Evolutionary conservation across 2,797 vertebrate species (phyloP).

Genomic region (Galaxias olidus): DNA sequence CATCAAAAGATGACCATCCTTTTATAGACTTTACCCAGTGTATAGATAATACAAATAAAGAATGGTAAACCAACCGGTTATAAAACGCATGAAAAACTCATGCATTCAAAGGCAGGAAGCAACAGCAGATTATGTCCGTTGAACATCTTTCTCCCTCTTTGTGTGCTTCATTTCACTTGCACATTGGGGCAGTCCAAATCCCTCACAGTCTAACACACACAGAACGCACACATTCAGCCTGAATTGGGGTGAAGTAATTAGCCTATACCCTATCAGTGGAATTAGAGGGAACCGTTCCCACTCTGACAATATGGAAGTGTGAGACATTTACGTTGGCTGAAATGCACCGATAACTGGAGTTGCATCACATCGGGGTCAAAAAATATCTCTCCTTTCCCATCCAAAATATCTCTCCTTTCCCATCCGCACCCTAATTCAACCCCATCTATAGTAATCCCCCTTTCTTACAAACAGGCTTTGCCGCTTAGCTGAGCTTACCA

Average conservation of each 20-base stretch:
- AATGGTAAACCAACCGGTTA: too few species aligned
- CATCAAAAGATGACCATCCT: too few species aligned
- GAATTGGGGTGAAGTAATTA: conserved; percentile 58
- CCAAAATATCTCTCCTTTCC: background rate
- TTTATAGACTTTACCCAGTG: too few species aligned
- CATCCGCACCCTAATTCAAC: conserved; percentile 55
- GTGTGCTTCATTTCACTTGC: too few species aligned
- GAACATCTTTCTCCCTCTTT: too few species aligned
- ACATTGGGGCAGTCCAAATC: background rate
- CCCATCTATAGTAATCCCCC: conserved; percentile 55
- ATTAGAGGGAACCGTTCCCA: conserved; percentile 11
- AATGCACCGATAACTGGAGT: conserved; percentile 57
- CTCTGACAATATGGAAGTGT: conserved; percentile 58
- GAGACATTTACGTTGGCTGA: conserved; percentile 52
- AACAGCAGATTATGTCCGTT: too few species aligned
- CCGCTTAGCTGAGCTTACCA: conserved; percentile 53
- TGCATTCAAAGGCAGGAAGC: too few species aligned
- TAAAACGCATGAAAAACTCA: too few species aligned
- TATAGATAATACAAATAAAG: too few species aligned
- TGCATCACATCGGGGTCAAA: conserved; percentile 56
- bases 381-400: conserved; percentile 38
- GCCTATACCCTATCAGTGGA: conserved; percentile 59
- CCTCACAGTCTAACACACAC: background rate
- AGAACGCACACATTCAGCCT: conserved; percentile 35
- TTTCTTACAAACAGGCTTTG: conserved; percentile 44